These are phyloP conservation scores for Gopherus evgoodei DNA, from an alignment of 2,113 vertebrate species.

Conservation along the genomic window DNA sequence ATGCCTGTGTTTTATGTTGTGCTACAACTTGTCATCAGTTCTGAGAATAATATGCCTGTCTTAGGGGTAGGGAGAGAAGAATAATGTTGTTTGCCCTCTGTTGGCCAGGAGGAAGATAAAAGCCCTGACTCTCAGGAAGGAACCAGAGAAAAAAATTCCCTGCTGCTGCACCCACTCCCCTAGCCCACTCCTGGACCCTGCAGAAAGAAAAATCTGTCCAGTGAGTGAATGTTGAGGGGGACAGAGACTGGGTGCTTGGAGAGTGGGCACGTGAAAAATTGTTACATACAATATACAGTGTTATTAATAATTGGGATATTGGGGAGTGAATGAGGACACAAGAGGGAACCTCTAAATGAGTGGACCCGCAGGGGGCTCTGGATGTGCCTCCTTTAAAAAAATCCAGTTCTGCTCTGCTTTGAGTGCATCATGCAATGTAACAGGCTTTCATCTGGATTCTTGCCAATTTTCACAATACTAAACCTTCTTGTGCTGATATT, in stretches of 20 bases:
- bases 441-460: not conserved
- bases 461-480: not conserved
- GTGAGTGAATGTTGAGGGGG: rapidly evolving
- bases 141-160: not conserved
- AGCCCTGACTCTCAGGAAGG: not conserved
- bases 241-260: not conserved
- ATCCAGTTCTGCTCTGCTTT: not conserved
- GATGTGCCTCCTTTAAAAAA: not conserved
- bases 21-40: conserved; percentile 61
- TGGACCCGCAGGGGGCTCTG: not conserved
- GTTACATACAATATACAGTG: rapidly evolving
- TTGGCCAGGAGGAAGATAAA: not conserved
- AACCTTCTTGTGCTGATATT: too few species aligned
- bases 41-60: conserved; percentile 47
- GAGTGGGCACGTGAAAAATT: not conserved
- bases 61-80: not conserved
- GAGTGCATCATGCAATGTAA: not conserved
- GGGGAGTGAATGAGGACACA: not conserved
- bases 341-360: not conserved
- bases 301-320: not conserved
- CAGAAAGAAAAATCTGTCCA: not conserved
- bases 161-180: not conserved
- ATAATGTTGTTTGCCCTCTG: not conserved
- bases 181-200: not conserved
- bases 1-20: not conserved